Percentiles rank a stretch among this genome's conserved stretches.
These are phyloP conservation scores for Crotalus helleri DNA, from an alignment of 2,113 vertebrate species.

Conservation along the genomic window DNA sequence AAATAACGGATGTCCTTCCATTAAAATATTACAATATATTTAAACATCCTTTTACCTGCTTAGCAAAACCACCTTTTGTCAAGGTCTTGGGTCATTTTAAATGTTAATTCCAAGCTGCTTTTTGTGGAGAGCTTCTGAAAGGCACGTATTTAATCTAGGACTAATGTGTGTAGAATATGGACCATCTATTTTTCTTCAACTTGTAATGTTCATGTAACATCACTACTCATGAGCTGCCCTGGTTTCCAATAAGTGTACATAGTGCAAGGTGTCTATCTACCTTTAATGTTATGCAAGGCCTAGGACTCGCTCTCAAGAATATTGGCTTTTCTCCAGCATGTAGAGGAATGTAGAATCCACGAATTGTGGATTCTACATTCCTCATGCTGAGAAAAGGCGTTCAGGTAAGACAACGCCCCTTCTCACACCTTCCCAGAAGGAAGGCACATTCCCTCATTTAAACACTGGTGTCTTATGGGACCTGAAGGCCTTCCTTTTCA, in stretches of 20 bases:
- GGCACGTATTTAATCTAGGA: neutral
- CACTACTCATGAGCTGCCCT: neutral
- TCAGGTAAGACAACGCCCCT: too few species aligned
- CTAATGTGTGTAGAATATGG: neutral
- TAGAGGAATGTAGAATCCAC: too few species aligned
- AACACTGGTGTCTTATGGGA: neutral
- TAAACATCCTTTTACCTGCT: conserved; percentile 73
- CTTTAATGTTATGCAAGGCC: neutral
- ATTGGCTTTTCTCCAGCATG: neutral
- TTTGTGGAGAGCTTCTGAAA: conserved; percentile 17
- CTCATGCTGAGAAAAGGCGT: too few species aligned
- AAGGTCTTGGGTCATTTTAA: conserved; percentile 55
- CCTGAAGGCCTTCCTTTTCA: neutral
- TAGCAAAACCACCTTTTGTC: conserved; percentile 57
- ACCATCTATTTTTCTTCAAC: neutral
- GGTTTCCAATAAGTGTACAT: neutral
- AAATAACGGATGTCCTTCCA: conserved; percentile 74
- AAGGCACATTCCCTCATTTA: neutral
- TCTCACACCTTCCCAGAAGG: too few species aligned
- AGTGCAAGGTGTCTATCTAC: neutral
- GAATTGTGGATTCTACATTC: too few species aligned
- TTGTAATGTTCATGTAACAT: neutral
- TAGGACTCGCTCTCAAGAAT: neutral
- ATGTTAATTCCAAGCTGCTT: conserved; percentile 41
- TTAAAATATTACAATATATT: conserved; percentile 61